These are phyloP conservation scores for Hippocampus comes DNA, from an alignment of 2,113 vertebrate species.

Conservation along the genomic window DNA sequence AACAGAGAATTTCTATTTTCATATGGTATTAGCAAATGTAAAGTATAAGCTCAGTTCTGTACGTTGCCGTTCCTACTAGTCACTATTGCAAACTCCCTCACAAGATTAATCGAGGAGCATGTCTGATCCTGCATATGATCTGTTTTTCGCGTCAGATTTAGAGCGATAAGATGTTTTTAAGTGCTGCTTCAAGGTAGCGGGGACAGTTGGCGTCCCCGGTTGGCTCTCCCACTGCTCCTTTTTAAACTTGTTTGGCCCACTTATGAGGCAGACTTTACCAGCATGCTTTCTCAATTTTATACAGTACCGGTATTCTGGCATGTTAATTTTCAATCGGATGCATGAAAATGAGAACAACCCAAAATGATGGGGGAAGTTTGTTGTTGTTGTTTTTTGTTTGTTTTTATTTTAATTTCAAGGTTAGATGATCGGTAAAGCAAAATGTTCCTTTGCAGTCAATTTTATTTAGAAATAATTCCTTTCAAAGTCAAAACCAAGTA, in stretches of 20 bases:
- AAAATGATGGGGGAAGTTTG: too few species aligned
- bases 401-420: too few species aligned
- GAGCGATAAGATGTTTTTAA: constrained; percentile 17
- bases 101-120: constrained; percentile 11
- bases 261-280: constrained; percentile 30
- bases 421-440: too few species aligned
- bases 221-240: constrained; percentile 25
- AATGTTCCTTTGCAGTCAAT: too few species aligned
- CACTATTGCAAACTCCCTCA: neutral
- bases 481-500: too few species aligned
- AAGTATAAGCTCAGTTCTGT: neutral
- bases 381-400: neutral
- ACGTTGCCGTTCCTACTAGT: neutral
- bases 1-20: neutral
- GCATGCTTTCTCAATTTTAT: neutral
- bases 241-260: constrained; percentile 52
- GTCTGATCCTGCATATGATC: constrained; percentile 1
- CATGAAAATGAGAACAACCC: neutral
- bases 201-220: constrained; percentile 19
- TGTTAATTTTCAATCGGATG: neutral
- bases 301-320: too few species aligned
- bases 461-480: too few species aligned
- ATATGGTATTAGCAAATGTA: neutral
- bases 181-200: constrained; percentile 1
- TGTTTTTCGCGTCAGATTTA: constrained; percentile 8